Evolutionary conservation across 1,140 invertebrate genomes (phyloP), one percentile per base, ranked within the genome.

Genomic region (Drosophila mojavensis): DNA sequence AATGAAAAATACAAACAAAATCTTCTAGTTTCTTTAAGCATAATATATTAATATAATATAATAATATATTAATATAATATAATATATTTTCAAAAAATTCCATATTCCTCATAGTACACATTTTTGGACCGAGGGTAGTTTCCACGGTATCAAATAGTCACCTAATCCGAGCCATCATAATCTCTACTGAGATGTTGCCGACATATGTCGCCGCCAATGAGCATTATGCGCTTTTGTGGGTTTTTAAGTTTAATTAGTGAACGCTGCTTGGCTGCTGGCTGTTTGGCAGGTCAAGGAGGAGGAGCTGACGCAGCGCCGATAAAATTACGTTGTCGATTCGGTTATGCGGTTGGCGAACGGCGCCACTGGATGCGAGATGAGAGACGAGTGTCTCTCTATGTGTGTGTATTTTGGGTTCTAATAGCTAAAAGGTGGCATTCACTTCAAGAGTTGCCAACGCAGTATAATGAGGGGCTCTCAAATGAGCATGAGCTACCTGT

Each of bases 221-320:
- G 71, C 59, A 68, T 74, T 82, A 74, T 70, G 58, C 51, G 62
- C 62, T 59, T 73, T 70, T 70, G 65, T 70, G 74, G 76, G 54
- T 67, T 67, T 79, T 83, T 83, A 69, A 83, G 78, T 88, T 88
- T 79, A 88, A 86, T 86, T 83, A 83, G 68, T 71, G 43, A 51
- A 24, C 56, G 56, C 28, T 13, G 41, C 24, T 13, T 45, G 33
- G 13, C 28, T 45, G 43, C n/a, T 15, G 33, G 33, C 33, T 9
- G 33, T 10, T 36, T 39, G 36, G 36, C 36, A 39, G 39, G 56
- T 54, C 66, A 69, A 20, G 28, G 36, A 39, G 36, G 36, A 11
- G 53, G 36, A 30, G 48, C 28, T 71, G 82, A 30, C 50, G 59
- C 75, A 63, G 63, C 63, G 75, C 69, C 48, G 39, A 28, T 66